Conservation (phyloP, 2,888 invertebrate genomes). For the Melanophora roralis region DNA sequence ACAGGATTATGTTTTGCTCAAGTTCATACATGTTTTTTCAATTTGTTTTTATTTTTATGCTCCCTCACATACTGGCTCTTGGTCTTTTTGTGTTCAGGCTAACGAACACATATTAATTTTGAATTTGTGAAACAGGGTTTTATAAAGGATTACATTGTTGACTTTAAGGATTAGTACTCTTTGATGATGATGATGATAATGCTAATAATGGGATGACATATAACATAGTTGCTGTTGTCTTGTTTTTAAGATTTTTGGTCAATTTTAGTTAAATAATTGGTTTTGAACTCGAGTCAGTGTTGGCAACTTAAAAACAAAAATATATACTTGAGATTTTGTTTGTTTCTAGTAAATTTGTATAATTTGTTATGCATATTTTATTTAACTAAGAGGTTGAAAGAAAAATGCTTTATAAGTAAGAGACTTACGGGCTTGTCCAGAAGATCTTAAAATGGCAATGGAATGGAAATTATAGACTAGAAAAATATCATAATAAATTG, state of each 20-base stretch:
- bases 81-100: neutral
- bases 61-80: neutral
- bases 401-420: neutral
- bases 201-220: slow-evolving; percentile 7
- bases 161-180: slow-evolving; percentile 50
- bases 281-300: slow-evolving; percentile 20
- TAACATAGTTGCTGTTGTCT: neutral
- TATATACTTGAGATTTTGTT: too few relatives aligned
- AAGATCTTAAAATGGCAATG: too few relatives aligned
- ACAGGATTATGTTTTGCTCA: slow-evolving; percentile 43
- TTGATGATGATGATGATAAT: slow-evolving; percentile 11
- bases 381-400: slow-evolving; percentile 2
- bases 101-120: slow-evolving; percentile 28
- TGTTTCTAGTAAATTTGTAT: neutral
- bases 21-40: neutral
- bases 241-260: slow-evolving; percentile 10
- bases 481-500: too few relatives aligned
- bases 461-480: too few relatives aligned
- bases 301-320: slow-evolving; percentile 21
- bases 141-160: slow-evolving; percentile 58
- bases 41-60: neutral
- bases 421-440: too few relatives aligned
- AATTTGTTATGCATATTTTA: slow-evolving; percentile 12
- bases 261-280: slow-evolving; percentile 46
- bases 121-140: slow-evolving; percentile 48